Evolutionary conservation across 2,888 invertebrate genomes (phyloP).

Genomic region (Drosophila prolongata): DNA sequence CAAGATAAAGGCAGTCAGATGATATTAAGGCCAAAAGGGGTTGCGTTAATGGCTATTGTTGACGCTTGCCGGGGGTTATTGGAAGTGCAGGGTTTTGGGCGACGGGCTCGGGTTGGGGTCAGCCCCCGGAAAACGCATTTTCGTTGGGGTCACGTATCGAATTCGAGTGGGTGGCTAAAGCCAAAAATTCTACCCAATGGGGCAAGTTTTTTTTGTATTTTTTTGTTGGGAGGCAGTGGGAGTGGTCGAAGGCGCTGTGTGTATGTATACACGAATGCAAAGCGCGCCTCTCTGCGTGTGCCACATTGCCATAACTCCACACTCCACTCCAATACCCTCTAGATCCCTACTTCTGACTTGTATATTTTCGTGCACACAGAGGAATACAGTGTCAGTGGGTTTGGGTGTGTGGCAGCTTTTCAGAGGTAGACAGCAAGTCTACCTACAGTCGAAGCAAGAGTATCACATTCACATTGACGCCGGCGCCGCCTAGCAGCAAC

Average conservation of each 20-base stretch:
- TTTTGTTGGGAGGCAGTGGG: constrained; percentile 15
- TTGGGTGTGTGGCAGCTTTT: constrained; percentile 27
- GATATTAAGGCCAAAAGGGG: constrained; percentile 47
- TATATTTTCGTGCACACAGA: constrained; percentile 65
- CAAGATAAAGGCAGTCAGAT: constrained; percentile 12
- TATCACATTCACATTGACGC: constrained; percentile 66
- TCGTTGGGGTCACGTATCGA: constrained; percentile 75
- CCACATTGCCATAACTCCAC: constrained; percentile 46
- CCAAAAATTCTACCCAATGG: constrained; percentile 48
- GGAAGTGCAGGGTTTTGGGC: constrained; percentile 1
- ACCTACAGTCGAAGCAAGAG: constrained; percentile 61
- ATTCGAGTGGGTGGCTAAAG: constrained; percentile 58
- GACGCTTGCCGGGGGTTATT: constrained; percentile 31
- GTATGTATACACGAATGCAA: constrained; percentile 79
- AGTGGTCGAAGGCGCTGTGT: constrained; percentile 50
- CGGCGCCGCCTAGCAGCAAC: constrained; percentile 63
- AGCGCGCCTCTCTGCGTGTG: constrained; percentile 73
- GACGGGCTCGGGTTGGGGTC: constrained; percentile 6
- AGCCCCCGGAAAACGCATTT: constrained; percentile 71
- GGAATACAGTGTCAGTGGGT: constrained; percentile 15
- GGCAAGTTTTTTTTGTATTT: constrained; percentile 37
- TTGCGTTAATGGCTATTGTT: constrained; percentile 64
- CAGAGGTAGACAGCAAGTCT: constrained; percentile 74
- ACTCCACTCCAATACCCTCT: constrained; percentile 20
- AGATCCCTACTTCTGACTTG: constrained; percentile 43